A percentile compares a stretch with the other conserved stretches of the same genome.
These are phyloP conservation scores for Lophius americanus DNA, from an alignment of 2,797 vertebrate genomes.

Conservation along the genomic window DNA sequence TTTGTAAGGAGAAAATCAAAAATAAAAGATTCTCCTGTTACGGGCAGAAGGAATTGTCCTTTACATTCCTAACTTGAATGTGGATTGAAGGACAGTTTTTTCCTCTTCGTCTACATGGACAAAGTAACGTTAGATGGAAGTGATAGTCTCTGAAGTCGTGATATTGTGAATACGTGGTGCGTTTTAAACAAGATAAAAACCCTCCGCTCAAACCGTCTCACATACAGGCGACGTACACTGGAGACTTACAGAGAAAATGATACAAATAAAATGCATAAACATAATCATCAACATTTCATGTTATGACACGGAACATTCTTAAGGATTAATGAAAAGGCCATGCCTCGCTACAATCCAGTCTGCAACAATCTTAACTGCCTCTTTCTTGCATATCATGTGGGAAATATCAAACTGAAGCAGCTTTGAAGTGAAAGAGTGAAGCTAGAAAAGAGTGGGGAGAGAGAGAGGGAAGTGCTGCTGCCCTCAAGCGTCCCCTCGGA, in stretches of 20 bases:
- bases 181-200: constrained; percentile 9
- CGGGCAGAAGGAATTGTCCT: constrained; percentile 81
- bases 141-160: neutral
- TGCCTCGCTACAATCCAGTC: neutral
- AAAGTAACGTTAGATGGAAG: neutral
- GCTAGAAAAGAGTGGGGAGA: neutral
- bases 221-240: constrained; percentile 26
- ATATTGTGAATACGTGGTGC: constrained; percentile 2
- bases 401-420: too few species aligned
- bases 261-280: constrained; percentile 38
- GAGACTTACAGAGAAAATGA: constrained; percentile 5
- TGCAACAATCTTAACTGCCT: constrained; percentile 3
- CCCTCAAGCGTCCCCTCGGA: constrained; percentile 62
- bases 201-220: constrained; percentile 36
- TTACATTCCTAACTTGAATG: constrained; percentile 85
- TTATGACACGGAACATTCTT: constrained; percentile 3
- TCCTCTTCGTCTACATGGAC: neutral
- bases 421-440: neutral
- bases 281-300: neutral
- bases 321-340: constrained; percentile 20
- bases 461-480: constrained; percentile 51
- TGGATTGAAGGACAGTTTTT: constrained; percentile 61
- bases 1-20: too few species aligned
- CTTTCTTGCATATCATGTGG: neutral
- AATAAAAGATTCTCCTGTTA: constrained; percentile 60